Evolutionary conservation across 2,888 invertebrate species (phyloP).

Genomic region (Fabriciana adippe): DNA sequence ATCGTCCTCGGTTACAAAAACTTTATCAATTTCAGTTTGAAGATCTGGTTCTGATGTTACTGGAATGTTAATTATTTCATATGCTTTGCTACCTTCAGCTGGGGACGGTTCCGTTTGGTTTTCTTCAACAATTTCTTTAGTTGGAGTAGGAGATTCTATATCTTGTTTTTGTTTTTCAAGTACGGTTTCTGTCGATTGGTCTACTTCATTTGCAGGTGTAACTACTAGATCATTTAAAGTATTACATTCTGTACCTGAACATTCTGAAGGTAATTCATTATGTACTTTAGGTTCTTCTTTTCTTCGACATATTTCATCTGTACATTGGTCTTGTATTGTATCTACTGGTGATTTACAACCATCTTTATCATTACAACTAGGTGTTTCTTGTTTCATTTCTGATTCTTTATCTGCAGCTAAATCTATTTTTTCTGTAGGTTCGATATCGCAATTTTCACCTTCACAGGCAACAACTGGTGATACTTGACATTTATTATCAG

Average conservation of each 20-base stretch:
- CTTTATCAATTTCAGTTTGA: not conserved
- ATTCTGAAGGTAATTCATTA: conserved; percentile 47
- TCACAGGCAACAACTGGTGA: conserved; percentile 43
- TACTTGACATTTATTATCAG: conserved; percentile 37
- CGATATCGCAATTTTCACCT: conserved; percentile 44
- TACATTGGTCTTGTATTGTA: conserved; percentile 48
- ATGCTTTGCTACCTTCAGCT: not conserved
- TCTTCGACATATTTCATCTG: conserved; percentile 56
- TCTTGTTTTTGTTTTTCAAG: conserved; percentile 21
- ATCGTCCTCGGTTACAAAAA: not conserved
- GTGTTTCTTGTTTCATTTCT: conserved; percentile 23
- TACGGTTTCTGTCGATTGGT: conserved; percentile 23
- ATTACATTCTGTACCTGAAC: conserved; percentile 51
- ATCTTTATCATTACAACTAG: conserved; percentile 44
- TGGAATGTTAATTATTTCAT: conserved; percentile 1
- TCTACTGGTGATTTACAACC: conserved; percentile 43
- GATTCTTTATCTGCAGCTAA: conserved; percentile 14
- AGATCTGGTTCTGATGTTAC: conserved; percentile 2
- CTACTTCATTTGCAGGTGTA: conserved; percentile 16
- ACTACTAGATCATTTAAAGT: conserved; percentile 26
- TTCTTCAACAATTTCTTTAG: conserved; percentile 16
- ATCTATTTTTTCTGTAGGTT: conserved; percentile 9
- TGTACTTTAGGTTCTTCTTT: conserved; percentile 49
- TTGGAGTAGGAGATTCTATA: conserved; percentile 7
- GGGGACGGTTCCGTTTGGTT: conserved; percentile 1